Evolutionary conservation across 2,113 vertebrate genomes (phyloP), one percentile per base, ranked within the genome.

Genomic region (Onychorhynchus coronatus): DNA sequence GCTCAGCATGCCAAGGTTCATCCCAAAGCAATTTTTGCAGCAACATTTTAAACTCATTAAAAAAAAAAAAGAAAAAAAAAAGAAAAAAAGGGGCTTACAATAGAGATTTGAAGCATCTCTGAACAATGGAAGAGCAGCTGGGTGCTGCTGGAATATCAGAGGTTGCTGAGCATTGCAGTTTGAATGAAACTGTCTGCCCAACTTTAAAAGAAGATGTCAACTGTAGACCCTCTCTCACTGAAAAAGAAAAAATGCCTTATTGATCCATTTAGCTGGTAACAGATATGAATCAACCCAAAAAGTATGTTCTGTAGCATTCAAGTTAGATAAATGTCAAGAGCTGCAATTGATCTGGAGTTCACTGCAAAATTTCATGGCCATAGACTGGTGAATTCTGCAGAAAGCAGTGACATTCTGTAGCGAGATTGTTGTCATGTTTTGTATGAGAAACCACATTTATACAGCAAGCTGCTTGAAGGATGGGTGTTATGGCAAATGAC

Each of bases 311-410:
- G 35, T 30, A 58, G 41, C 65, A 68, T 59, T 96, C 83, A 75
- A 70, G 88, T 78, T 79, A 95, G 70, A 91, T 68, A 96, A 88
- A 95, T 70, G 68, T 91, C 88, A 96, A 56, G 73, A 92, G 86
- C 61, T 91, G 86, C 73, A 78, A 94, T 49, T 96, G 92, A 93
- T 95, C 86, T 85, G 66, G 65, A 79, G 41, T 88, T 93, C 76
- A 65, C 37, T 62, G 58, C 56, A 81, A 75, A 94, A 84, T 61
- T 92, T 92, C 61, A 13, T 58, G 91, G 70, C 52, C 31, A 3
- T 82, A 93, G 59, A 24, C 31, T 59, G 31, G 46, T 72, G 61
- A 85, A 76, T 88, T 46, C 70, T 88, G 62, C 53, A 79, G 81
- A 66, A 68, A 35, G 23, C 8, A 56, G 59, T 84, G 65, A 50